These are phyloP conservation scores for Odobenus rosmarus DNA, from an alignment of 2,113 vertebrate genomes.

Conservation along the genomic window DNA sequence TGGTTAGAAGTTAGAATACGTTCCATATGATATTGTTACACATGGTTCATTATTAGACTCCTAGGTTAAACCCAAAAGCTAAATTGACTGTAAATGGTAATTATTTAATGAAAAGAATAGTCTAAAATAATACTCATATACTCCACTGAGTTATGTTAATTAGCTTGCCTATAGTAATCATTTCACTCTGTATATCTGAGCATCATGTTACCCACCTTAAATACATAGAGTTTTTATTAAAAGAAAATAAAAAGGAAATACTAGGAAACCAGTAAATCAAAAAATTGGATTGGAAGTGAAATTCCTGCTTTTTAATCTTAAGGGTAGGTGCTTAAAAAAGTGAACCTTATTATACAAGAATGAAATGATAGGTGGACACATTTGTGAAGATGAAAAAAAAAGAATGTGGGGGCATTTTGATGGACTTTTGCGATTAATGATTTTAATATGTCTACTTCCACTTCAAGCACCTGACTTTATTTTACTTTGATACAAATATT, in stretches of 20 bases:
- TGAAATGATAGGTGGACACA: neutral
- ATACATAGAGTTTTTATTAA: neutral
- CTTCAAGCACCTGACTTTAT: neutral
- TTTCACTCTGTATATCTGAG: neutral
- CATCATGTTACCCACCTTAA: neutral
- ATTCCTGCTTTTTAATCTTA: slow-evolving; percentile 19
- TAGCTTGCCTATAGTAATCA: neutral
- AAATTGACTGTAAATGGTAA: neutral
- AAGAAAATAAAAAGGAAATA: neutral
- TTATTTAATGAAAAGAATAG: neutral
- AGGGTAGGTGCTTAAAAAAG: neutral
- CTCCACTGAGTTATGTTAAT: neutral
- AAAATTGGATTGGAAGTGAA: neutral
- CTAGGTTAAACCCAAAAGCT: neutral
- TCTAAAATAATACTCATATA: neutral
- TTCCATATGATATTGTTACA: neutral
- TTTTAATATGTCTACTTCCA: neutral
- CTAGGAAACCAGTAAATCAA: neutral
- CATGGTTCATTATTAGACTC: neutral
- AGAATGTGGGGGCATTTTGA: neutral
- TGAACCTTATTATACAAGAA: neutral
- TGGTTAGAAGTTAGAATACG: neutral
- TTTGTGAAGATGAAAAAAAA: neutral
- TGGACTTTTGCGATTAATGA: neutral
- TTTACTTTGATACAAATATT: neutral